These are phyloP conservation scores for Ciconia maguari DNA, from an alignment of 2,113 vertebrate species.

Conservation along the genomic window DNA sequence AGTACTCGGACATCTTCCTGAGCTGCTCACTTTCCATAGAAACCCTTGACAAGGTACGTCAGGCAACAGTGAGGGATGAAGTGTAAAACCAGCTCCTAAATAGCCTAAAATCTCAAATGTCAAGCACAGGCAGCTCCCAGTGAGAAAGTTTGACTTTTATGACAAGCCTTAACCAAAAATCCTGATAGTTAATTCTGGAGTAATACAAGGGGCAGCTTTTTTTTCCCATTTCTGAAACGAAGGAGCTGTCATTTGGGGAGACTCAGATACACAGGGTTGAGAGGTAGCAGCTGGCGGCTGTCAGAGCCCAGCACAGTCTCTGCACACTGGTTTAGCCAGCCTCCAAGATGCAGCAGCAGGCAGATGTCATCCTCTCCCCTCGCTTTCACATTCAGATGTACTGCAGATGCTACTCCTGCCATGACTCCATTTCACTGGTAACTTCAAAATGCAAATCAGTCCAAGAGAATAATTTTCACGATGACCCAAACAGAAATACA, in stretches of 20 bases:
- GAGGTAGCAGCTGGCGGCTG: background rate
- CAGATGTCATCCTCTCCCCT: background rate
- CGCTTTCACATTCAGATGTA: accelerated
- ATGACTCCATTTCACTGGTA: background rate
- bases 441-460: background rate
- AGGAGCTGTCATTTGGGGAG: background rate
- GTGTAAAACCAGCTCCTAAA: background rate
- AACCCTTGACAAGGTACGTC: background rate
- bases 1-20: background rate
- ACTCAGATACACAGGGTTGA: accelerated
- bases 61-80: background rate
- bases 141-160: background rate
- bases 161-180: background rate
- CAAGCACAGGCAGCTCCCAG: background rate
- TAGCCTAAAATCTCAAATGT: background rate
- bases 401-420: background rate
- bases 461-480: background rate
- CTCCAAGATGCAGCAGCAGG: background rate
- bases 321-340: background rate
- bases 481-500: background rate
- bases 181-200: background rate
- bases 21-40: background rate
- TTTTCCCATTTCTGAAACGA: background rate
- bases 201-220: background rate
- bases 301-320: background rate